phyloP scores from a whole-genome alignment of 1,140 invertebrate genomes.

The Drosophila kikkawai region DNA sequence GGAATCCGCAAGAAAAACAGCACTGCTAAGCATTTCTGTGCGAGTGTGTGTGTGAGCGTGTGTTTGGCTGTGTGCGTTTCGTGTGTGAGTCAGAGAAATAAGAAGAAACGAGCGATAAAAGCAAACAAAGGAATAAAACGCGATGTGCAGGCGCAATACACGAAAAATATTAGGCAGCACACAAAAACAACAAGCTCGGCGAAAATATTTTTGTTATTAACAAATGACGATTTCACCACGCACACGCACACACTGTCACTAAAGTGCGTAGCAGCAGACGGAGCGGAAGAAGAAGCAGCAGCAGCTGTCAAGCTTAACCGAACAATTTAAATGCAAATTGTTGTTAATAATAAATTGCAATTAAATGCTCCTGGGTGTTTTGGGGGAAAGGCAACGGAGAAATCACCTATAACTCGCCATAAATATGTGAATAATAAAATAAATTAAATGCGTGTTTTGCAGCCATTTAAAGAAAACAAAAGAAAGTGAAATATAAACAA shows the following conservation, averaged over 20 bases:
- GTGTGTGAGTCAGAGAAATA: conserved; percentile 66
- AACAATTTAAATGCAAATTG: conserved; percentile 6
- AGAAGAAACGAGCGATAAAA: conserved; percentile 71
- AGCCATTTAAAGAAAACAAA: conserved; percentile 33
- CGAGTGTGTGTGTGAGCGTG: conserved; percentile 8
- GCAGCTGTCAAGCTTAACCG: conserved; percentile 22
- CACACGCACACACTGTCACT: conserved; percentile 9
- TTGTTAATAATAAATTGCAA: conserved; percentile 19
- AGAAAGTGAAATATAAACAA: conserved; percentile 54
- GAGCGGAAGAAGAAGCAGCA: conserved; percentile 17
- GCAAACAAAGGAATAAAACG: conserved; percentile 75
- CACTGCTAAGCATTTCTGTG: conserved; percentile 13
- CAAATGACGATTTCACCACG: conserved; percentile 60
- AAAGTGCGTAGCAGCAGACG: conserved; percentile 27
- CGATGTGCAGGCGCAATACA: conserved; percentile 57
- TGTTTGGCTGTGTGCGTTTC: conserved; percentile 20
- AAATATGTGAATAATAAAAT: conserved; percentile 4
- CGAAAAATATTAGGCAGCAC: conserved; percentile 55
- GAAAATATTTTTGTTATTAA: conserved; percentile 54
- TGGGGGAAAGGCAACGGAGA: conserved; percentile 15
- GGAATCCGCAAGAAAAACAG: conserved; percentile 49
- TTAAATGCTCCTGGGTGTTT: conserved; percentile 25
- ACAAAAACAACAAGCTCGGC: conserved; percentile 38
- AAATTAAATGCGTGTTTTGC: conserved; percentile 32
- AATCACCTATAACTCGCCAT: conserved; percentile 6